A percentile compares a stretch with the other conserved stretches of the same genome.
These are phyloP conservation scores for Platichthys stellatus DNA, from an alignment of 2,113 vertebrate species.

Conservation along the genomic window DNA sequence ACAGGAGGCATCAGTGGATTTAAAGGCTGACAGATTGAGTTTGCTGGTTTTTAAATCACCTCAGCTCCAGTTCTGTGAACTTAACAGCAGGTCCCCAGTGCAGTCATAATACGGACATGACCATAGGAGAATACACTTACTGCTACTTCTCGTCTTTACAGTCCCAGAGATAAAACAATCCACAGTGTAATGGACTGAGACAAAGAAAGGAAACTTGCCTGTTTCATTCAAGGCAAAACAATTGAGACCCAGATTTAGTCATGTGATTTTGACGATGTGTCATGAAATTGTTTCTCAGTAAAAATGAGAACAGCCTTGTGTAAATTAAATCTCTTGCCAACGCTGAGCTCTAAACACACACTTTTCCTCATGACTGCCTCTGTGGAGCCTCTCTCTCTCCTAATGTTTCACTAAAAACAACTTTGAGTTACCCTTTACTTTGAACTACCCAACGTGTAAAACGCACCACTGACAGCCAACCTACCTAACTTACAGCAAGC, in stretches of 20 bases:
- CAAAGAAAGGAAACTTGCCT: background rate
- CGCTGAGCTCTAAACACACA: conserved; percentile 14
- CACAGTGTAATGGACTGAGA: no score
- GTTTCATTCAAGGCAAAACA: background rate
- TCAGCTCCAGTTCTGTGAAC: no score
- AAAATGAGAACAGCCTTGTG: background rate
- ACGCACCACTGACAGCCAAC: no score
- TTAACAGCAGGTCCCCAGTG: no score
- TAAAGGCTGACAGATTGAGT: no score
- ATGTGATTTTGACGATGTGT: background rate
- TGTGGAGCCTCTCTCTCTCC: conserved; percentile 10
- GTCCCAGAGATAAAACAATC: no score
- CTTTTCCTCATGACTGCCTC: background rate
- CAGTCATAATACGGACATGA: no score
- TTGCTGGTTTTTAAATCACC: background rate
- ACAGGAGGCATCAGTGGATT: background rate
- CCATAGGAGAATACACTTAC: no score
- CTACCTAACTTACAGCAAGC: no score
- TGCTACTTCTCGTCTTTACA: no score
- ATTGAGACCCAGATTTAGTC: background rate
- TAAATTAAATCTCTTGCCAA: background rate
- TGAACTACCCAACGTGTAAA: background rate
- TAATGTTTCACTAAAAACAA: background rate
- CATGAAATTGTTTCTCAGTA: background rate
- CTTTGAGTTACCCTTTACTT: no score